phyloP scores from a whole-genome alignment of 2,888 invertebrate genomes.

The Terebella lapidaria region DNA sequence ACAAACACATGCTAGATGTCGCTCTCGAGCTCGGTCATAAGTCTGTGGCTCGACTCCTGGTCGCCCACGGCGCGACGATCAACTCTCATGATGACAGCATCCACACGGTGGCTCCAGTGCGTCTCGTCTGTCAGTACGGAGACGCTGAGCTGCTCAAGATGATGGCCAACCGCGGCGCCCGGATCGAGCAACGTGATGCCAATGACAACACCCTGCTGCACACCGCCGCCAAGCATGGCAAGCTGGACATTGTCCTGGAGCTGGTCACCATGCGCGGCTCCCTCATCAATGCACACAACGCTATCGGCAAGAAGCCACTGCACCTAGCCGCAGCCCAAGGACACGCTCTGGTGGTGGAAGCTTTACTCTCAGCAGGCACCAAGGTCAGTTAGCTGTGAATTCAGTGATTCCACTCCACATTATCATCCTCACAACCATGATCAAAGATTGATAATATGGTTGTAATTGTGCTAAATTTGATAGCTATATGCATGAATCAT shows the following conservation, averaged over 20 bases:
- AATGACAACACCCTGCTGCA: conserved; percentile 93
- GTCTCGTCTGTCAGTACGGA: too few species aligned
- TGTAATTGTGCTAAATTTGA: too few species aligned
- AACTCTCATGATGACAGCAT: too few species aligned
- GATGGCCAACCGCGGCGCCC: neutral
- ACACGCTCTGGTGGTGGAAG: conserved; percentile 8
- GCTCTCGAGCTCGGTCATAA: too few species aligned
- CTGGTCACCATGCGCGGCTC: conserved; percentile 6
- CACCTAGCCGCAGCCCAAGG: conserved; percentile 12
- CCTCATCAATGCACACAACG: conserved; percentile 8
- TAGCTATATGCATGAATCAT: too few species aligned
- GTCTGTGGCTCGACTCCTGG: too few species aligned
- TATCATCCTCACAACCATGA: too few species aligned
- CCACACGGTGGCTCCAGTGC: too few species aligned
- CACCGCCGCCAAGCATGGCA: conserved; percentile 87
- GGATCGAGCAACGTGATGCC: conserved; percentile 63
- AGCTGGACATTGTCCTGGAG: conserved; percentile 58
- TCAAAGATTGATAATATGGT: too few species aligned
- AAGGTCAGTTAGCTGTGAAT: conserved; percentile 6
- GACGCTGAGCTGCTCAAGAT: neutral
- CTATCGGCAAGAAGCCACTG: conserved; percentile 10
- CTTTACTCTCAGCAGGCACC: conserved; percentile 10
- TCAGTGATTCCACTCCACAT: too few species aligned
- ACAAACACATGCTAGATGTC: too few species aligned
- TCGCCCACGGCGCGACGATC: too few species aligned